phyloP scores from a whole-genome alignment of 2,113 vertebrate genomes.

The Urocitellus parryii region DNA sequence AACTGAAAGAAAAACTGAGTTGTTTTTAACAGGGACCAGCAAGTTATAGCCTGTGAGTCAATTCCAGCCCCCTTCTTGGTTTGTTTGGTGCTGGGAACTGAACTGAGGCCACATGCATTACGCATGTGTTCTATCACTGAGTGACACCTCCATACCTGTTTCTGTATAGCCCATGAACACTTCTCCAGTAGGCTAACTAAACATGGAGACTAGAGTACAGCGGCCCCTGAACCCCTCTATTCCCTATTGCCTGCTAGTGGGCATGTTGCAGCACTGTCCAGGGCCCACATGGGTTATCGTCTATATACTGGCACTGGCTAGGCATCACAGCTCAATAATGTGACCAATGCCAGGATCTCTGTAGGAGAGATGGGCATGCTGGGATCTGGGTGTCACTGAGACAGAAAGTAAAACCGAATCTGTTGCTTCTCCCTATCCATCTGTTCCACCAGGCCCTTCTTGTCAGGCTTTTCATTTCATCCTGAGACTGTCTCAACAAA shows the following conservation, averaged over 20 bases:
- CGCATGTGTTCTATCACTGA: neutral
- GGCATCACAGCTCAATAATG: neutral
- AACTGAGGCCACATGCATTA: neutral
- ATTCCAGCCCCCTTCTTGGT: neutral
- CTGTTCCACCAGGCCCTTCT: neutral
- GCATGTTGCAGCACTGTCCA: neutral
- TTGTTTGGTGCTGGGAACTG: neutral
- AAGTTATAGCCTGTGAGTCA: neutral
- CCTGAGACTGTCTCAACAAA: neutral
- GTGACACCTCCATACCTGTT: neutral
- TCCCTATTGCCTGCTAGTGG: neutral
- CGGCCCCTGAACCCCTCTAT: neutral
- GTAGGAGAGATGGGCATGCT: neutral
- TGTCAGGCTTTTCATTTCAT: neutral
- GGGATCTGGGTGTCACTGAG: neutral
- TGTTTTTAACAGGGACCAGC: neutral
- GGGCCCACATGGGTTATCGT: neutral
- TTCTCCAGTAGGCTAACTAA: neutral
- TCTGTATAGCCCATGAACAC: neutral
- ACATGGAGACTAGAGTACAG: neutral
- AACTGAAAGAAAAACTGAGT: conserved; percentile 41
- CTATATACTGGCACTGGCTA: neutral
- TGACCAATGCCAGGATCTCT: neutral
- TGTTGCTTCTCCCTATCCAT: neutral
- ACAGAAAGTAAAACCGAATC: neutral